Evolutionary conservation across 35 echinoderm and acorn worm genomes (phyloP).

Genomic region (Eucidaris tribuloides): DNA sequence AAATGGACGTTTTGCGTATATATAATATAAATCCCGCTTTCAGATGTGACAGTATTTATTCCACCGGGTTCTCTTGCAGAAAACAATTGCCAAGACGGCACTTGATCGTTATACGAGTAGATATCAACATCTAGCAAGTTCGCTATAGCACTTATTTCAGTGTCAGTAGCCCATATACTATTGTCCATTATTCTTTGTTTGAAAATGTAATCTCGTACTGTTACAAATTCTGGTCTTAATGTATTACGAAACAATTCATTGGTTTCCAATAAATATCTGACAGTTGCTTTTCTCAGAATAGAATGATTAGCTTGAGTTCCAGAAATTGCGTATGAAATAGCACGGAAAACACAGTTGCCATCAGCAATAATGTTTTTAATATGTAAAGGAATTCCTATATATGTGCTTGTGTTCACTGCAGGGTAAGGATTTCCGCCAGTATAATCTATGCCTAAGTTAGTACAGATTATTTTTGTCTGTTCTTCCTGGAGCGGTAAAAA

Average conservation of each 20-base stretch:
- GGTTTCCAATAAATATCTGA: constrained; percentile 3
- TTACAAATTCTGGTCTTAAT: neutral
- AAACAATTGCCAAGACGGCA: neutral
- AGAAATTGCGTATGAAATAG: constrained; percentile 31
- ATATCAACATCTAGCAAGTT: constrained; percentile 2
- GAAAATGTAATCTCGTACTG: neutral
- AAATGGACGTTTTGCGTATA: constrained; percentile 24
- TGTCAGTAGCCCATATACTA: constrained; percentile 5
- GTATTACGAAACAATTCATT: neutral
- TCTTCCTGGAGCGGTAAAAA: neutral
- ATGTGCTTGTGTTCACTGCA: neutral
- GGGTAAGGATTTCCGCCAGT: neutral
- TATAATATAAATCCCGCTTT: neutral
- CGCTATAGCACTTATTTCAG: constrained; percentile 39
- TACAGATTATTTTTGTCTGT: neutral
- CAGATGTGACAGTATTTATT: neutral
- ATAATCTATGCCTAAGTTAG: neutral
- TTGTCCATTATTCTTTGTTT: constrained; percentile 13
- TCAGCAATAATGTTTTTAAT: constrained; percentile 9
- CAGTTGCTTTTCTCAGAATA: constrained; percentile 15
- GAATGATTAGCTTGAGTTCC: constrained; percentile 24
- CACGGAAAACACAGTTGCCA: constrained; percentile 29
- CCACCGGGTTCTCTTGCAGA: neutral
- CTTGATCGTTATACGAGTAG: neutral
- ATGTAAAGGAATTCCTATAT: neutral